These are phyloP conservation scores for Thalassophryne amazonica DNA, from an alignment of 2,797 vertebrate species.

Conservation along the genomic window DNA sequence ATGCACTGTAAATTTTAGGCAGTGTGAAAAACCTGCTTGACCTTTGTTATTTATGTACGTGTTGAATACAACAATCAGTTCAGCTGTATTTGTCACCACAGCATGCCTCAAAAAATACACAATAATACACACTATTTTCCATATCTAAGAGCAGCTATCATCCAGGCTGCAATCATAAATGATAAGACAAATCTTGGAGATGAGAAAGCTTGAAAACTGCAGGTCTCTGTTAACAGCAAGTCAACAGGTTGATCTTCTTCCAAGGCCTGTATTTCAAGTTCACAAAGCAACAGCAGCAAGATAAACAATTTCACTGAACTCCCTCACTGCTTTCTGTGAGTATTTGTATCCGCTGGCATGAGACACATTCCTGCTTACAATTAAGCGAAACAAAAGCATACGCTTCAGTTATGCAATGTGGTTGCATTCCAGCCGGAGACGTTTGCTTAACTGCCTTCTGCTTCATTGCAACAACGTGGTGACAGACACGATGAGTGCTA, in stretches of 20 bases:
- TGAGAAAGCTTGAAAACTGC: too few relatives aligned
- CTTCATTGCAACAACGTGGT: not conserved
- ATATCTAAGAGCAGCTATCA: too few relatives aligned
- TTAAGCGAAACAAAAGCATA: constrained; percentile 6
- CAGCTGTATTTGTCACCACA: too few relatives aligned
- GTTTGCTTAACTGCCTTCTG: not conserved
- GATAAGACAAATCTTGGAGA: too few relatives aligned
- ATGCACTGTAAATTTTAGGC: too few relatives aligned
- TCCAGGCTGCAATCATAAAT: too few relatives aligned
- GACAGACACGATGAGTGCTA: not conserved
- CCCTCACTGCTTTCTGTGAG: constrained; percentile 1
- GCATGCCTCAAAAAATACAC: too few relatives aligned
- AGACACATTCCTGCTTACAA: constrained; percentile 8
- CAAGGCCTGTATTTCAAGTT: not conserved
- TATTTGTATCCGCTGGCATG: not conserved
- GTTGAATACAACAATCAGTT: too few relatives aligned
- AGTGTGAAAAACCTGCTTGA: too few relatives aligned
- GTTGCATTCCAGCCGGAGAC: not conserved
- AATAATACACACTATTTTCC: too few relatives aligned
- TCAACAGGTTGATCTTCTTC: not conserved
- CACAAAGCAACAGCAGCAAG: not conserved
- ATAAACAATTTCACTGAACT: not conserved
- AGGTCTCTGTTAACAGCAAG: too few relatives aligned
- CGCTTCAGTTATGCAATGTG: not conserved
- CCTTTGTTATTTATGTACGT: too few relatives aligned